A percentile compares a stretch with the other conserved stretches of the same genome.
Conservation (phyloP, 2,797 vertebrate species). For the Gila robusta region DNA sequence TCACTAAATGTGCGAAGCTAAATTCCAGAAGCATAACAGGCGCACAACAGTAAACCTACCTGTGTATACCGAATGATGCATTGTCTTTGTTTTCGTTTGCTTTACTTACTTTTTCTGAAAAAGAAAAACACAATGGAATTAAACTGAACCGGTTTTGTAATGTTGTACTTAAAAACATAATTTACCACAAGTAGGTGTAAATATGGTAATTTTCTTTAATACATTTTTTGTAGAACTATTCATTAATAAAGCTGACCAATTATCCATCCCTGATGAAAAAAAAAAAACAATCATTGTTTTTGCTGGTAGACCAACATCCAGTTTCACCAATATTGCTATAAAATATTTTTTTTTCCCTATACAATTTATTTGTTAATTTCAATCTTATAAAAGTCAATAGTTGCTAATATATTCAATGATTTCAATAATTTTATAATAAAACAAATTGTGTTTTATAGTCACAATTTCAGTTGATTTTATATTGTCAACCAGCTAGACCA, state of each 20-base stretch:
- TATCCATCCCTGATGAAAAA: conserved; percentile 18
- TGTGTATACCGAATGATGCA: conserved; percentile 88
- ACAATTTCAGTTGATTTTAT: not conserved
- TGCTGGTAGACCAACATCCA: not conserved
- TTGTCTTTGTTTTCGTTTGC: conserved; percentile 96
- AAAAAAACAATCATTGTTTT: not conserved
- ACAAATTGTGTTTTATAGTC: not conserved
- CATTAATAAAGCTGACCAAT: not conserved
- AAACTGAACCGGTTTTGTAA: not conserved
- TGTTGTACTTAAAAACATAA: not conserved
- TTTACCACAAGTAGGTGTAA: not conserved
- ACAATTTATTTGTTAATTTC: not conserved
- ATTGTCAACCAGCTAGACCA: not conserved
- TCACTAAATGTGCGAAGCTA: not conserved
- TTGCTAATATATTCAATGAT: not conserved
- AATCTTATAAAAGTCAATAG: not conserved
- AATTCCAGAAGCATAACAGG: not conserved
- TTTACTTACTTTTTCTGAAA: conserved; percentile 98
- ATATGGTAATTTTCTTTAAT: not conserved
- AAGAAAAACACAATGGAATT: conserved; percentile 47
- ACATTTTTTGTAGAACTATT: not conserved
- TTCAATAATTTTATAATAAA: not conserved
- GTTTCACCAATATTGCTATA: not conserved
- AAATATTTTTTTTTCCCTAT: not conserved
- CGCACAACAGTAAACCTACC: conserved; percentile 79